A percentile compares a stretch with the other conserved stretches of the same genome.
Evolutionary conservation across 2,888 invertebrate genomes (phyloP).

Genomic region (Hirtodrosophila confusa): DNA sequence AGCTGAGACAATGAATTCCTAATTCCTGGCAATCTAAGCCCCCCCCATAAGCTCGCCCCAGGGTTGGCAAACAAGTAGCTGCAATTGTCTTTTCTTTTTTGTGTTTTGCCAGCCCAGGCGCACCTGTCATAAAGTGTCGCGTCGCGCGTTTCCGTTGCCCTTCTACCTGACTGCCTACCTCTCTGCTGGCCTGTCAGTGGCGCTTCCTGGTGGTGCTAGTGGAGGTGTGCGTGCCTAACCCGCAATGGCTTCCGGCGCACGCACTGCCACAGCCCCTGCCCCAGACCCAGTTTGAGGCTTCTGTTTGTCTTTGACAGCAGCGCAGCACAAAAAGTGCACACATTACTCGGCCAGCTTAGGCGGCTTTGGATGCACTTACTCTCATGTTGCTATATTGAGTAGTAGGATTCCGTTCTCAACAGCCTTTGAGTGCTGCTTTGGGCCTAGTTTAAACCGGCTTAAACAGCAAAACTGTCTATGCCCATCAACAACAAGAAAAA

Average conservation of each 20-base stretch:
- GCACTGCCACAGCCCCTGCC: conserved; percentile 29
- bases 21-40: conserved; percentile 53
- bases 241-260: conserved; percentile 74
- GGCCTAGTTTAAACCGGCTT: conserved; percentile 22
- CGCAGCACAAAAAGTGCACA: conserved; percentile 49
- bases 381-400: conserved; percentile 48
- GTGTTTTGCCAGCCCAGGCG: conserved; percentile 43
- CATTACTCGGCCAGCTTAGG: conserved; percentile 46
- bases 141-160: conserved; percentile 51
- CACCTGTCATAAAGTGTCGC: conserved; percentile 72
- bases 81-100: conserved; percentile 16
- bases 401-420: conserved; percentile 50
- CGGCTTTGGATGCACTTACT: conserved; percentile 43
- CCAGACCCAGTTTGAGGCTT: not conserved
- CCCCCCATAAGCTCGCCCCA: conserved; percentile 1
- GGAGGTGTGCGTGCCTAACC: conserved; percentile 56
- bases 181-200: conserved; percentile 34
- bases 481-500: conserved; percentile 13
- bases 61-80: conserved; percentile 30
- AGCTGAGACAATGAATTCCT: conserved; percentile 69
- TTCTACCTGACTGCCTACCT: conserved; percentile 5
- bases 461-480: conserved; percentile 32
- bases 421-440: conserved; percentile 44
- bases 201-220: conserved; percentile 29
- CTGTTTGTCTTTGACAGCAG: conserved; percentile 26